Conservation (phyloP, 2,113 vertebrate species). For the Amphiprion percula region DNA sequence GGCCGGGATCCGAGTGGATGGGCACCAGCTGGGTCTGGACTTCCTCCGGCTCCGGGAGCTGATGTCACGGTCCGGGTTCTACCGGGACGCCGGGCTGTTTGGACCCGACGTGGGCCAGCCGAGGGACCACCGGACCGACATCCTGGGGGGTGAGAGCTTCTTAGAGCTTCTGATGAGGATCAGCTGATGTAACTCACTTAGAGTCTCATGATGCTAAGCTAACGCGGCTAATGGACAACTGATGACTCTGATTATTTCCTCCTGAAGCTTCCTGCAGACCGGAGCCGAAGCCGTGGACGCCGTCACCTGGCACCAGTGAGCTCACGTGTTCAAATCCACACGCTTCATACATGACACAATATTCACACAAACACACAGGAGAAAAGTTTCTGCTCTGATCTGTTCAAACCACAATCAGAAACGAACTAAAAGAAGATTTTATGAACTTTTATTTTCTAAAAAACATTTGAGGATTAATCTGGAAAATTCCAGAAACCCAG, state of each 20-base stretch:
- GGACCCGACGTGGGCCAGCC: constrained; percentile 93
- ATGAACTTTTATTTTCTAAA: no score
- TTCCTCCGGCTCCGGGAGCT: constrained; percentile 87
- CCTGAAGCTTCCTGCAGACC: constrained; percentile 88
- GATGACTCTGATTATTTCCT: not conserved
- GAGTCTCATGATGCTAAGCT: constrained; percentile 14
- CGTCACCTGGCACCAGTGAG: constrained; percentile 97
- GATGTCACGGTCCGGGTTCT: constrained; percentile 83
- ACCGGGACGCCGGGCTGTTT: constrained; percentile 84
- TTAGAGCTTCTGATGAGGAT: no score
- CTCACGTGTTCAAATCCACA: not conserved
- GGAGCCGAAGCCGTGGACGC: constrained; percentile 88
- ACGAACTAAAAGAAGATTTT: no score
- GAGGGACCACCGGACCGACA: constrained; percentile 75
- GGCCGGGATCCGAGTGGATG: constrained; percentile 87
- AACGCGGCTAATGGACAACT: not conserved
- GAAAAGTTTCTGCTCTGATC: no score
- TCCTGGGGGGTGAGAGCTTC: constrained; percentile 88
- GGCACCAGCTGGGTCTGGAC: constrained; percentile 91
- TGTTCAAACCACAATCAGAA: no score
- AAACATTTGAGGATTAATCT: no score
- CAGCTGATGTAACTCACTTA: not conserved
- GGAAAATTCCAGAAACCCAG: no score
- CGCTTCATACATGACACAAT: no score
- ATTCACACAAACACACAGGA: no score